Evolutionary conservation across 2,888 invertebrate genomes (phyloP), one percentile per base, ranked within the genome.

Genomic region (Sphinx pinastri): DNA sequence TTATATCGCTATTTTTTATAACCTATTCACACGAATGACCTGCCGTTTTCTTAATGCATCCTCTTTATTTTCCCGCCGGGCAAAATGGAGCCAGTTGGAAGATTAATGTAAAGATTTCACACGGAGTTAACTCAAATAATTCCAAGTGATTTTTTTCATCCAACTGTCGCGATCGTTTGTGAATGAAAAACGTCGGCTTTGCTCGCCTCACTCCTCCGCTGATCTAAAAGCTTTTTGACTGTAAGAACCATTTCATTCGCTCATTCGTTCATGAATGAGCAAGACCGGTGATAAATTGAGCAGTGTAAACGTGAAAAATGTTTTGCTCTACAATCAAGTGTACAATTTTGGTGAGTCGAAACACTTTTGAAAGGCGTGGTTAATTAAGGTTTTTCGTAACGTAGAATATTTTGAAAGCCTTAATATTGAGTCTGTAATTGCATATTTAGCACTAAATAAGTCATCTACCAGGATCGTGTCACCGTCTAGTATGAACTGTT

Each of bases 41-140:
- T 60, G 25, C 7, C 52, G 45, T 60, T 60, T 60, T 63, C 60
- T 45, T 69, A 71, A 75, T 74, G 71, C 66, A 63, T 71, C 71
- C 70, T 70, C 73, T 76, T 73, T 79, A 79, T 81, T 75, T 75
- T 67, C 70, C 70, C 57, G 68, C 70, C 71, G 66, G n/a, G 38
- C 45, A 73, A 77, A 74, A 77, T 73, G 79, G 75, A 79, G 78
- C 73, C 77, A 79, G 80, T 79, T 73, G 71, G 70, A 79, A 88
- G 88, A 89, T 88, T 86, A 88, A 90, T 89, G 84, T 82, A 76
- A 75, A 85, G 84, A 88, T 89, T 89, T 88, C 85, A 88, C 84
- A 84, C 82, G 74, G 81, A 81, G 85, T 88, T 87, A 86, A 84
- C 81, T 81, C 83, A 80, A 83, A 88, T 90, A 88, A 89, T 88